Evolutionary conservation across 2,113 vertebrate genomes (phyloP).

Genomic region (Pachycephala philippinensis): DNA sequence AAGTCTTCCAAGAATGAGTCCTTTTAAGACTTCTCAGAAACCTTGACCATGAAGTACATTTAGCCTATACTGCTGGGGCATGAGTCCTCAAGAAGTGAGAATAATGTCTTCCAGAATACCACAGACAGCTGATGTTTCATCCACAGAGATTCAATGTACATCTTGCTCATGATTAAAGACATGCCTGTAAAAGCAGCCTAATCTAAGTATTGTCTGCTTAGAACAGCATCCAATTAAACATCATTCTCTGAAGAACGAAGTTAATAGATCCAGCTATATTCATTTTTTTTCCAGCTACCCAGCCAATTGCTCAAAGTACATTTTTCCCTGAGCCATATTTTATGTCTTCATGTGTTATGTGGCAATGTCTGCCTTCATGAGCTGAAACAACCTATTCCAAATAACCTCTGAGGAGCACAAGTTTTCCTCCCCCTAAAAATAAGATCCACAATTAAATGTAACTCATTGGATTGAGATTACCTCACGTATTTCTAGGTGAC

Average conservation of each 20-base stretch:
- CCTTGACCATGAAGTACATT: slow-evolving; percentile 30
- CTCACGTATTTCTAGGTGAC: background rate
- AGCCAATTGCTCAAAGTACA: slow-evolving; percentile 47
- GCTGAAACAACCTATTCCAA: slow-evolving; percentile 40
- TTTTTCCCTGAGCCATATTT: slow-evolving; percentile 48
- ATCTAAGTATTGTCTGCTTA: slow-evolving; percentile 44
- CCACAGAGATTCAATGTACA: slow-evolving; percentile 36
- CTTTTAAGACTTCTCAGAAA: slow-evolving; percentile 62
- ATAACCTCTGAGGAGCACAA: background rate
- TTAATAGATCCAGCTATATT: slow-evolving; percentile 40
- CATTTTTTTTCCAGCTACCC: slow-evolving; percentile 48
- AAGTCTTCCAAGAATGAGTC: slow-evolving; percentile 47
- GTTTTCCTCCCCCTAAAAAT: background rate
- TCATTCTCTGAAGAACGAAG: slow-evolving; percentile 30
- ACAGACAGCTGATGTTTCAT: slow-evolving; percentile 35
- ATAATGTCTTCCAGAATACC: slow-evolving; percentile 43
- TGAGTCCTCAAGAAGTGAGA: background rate
- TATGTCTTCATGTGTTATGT: slow-evolving; percentile 37
- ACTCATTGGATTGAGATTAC: background rate
- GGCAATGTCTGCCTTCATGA: slow-evolving; percentile 21
- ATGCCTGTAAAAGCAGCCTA: slow-evolving; percentile 38
- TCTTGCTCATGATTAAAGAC: slow-evolving; percentile 54
- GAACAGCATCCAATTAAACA: slow-evolving; percentile 61
- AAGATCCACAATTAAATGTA: background rate
- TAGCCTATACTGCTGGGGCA: background rate